phyloP scores from a whole-genome alignment of 92 coral and sea anemone genomes.

The Desmophyllum pertusum region DNA sequence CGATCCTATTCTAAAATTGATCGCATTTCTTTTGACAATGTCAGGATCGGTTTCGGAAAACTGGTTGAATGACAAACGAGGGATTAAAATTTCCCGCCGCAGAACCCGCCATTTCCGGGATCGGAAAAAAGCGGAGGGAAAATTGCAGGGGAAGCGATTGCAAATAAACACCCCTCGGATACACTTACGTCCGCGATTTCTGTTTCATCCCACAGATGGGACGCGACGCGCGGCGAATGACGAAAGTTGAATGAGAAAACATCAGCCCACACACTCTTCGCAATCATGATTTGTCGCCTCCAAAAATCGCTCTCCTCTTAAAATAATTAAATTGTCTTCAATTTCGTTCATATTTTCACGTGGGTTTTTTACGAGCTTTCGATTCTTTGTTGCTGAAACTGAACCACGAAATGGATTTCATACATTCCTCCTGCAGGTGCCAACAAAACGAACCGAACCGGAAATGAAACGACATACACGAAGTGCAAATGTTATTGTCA shows the following conservation, averaged over 20 bases:
- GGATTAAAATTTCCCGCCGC: constrained; percentile 47
- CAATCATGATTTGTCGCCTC: constrained; percentile 2
- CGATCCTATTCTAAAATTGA: constrained; percentile 13
- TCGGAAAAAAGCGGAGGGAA: constrained; percentile 14
- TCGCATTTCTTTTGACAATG: constrained; percentile 17
- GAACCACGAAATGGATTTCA: constrained; percentile 27
- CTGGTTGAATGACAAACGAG: constrained; percentile 1
- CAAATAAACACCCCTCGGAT: not conserved
- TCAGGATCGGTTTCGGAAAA: not conserved
- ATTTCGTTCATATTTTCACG: not conserved
- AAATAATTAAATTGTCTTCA: constrained; percentile 2
- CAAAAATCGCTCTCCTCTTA: not conserved
- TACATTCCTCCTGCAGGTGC: constrained; percentile 52
- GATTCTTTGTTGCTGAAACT: constrained; percentile 15
- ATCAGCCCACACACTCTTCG: constrained; percentile 29
- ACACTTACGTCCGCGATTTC: not conserved
- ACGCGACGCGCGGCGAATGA: constrained; percentile 20
- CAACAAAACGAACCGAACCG: constrained; percentile 39
- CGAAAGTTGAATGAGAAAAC: constrained; percentile 21
- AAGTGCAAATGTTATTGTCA: constrained; percentile 23
- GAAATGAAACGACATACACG: constrained; percentile 28
- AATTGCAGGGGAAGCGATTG: not conserved
- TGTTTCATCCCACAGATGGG: constrained; percentile 20
- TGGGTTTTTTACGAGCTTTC: not conserved
- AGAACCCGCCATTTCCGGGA: constrained; percentile 47